These are phyloP conservation scores for Apis florea DNA, from an alignment of 1,140 invertebrate species.

Conservation along the genomic window DNA sequence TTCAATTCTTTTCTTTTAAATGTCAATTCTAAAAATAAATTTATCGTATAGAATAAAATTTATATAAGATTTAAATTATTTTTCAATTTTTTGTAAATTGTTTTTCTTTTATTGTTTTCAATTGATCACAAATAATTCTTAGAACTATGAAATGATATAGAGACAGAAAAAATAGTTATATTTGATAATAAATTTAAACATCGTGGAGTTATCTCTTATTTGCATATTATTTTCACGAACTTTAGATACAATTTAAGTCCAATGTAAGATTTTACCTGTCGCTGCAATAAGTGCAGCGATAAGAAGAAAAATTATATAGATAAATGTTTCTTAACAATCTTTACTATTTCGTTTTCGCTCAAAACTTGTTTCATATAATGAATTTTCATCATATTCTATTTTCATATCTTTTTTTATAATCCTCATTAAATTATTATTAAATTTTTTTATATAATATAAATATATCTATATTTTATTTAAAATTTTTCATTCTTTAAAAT, in stretches of 20 bases:
- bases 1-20: not conserved
- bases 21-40: not conserved
- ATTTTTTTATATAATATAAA: too few relatives aligned
- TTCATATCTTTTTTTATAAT: too few relatives aligned
- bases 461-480: not conserved
- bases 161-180: slow-evolving; percentile 1
- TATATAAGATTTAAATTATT: not conserved
- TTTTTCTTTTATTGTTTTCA: not conserved
- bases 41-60: not conserved
- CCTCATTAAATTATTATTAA: too few relatives aligned
- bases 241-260: slow-evolving; percentile 10
- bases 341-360: not conserved
- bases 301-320: not conserved
- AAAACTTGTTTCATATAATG: not conserved
- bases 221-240: slow-evolving; percentile 5
- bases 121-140: not conserved
- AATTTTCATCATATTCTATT: too few relatives aligned
- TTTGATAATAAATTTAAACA: not conserved
- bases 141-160: not conserved
- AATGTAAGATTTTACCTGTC: slow-evolving; percentile 2
- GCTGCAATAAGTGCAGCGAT: not conserved
- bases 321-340: not conserved
- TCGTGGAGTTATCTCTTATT: slow-evolving; percentile 12
- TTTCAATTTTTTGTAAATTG: not conserved
- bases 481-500: not conserved